phyloP scores from a whole-genome alignment of 2,113 vertebrate species.

The Sphaerodactylus townsendi region DNA sequence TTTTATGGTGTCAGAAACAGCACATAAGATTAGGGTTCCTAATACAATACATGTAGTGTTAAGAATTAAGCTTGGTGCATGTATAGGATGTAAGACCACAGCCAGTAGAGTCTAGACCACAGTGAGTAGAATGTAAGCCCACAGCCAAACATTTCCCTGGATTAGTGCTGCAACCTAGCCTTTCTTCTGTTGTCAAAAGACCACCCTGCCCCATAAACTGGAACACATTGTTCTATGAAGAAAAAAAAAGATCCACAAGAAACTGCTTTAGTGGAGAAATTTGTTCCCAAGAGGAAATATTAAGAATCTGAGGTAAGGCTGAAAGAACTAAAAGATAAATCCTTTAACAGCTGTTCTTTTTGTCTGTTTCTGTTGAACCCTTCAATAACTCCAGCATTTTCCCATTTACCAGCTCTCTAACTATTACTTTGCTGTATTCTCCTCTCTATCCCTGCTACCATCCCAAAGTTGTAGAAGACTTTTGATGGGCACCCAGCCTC shows the following conservation, averaged over 20 bases:
- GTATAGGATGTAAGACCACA: not conserved
- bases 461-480: not conserved
- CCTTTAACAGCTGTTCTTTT: conserved; percentile 7
- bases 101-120: too few relatives aligned
- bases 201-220: not conserved
- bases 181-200: conserved; percentile 12
- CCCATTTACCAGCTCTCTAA: not conserved
- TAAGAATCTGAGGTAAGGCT: conserved; percentile 33
- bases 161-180: not conserved
- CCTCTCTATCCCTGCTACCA: not conserved
- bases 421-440: not conserved
- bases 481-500: not conserved
- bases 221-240: conserved; percentile 16
- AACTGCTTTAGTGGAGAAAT: conserved; percentile 29
- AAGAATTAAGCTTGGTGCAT: not conserved
- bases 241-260: conserved; percentile 21
- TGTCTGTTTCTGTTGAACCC: conserved; percentile 9
- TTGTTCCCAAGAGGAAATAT: conserved; percentile 19
- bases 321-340: conserved; percentile 20
- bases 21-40: not conserved
- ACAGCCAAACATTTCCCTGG: not conserved
- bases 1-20: not conserved
- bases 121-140: not conserved
- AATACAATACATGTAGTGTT: not conserved
- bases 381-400: conserved; percentile 4